Percentiles rank a stretch among this genome's conserved stretches.
These are phyloP conservation scores for Salvelinus fontinalis DNA, from an alignment of 2,113 vertebrate genomes.

Conservation along the genomic window DNA sequence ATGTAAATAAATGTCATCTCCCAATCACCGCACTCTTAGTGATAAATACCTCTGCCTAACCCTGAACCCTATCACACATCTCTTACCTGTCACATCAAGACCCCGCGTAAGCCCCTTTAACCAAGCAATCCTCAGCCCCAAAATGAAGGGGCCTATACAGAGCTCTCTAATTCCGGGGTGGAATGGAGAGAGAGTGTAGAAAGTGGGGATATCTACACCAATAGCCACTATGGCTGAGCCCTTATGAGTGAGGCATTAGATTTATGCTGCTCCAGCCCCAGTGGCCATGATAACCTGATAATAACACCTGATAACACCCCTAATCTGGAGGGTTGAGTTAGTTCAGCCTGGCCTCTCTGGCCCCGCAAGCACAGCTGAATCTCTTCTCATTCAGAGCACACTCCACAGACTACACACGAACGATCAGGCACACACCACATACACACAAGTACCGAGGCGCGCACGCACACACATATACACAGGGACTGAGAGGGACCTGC, in stretches of 20 bases:
- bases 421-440: neutral
- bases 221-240: conserved; percentile 7
- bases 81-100: conserved; percentile 1
- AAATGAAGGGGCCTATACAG: neutral
- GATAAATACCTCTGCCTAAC: neutral
- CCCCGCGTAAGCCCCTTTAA: neutral
- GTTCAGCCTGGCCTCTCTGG: neutral
- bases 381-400: neutral
- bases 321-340: neutral
- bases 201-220: neutral
- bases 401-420: neutral
- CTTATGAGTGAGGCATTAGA: conserved; percentile 7
- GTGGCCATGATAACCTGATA: conserved; percentile 45
- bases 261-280: conserved; percentile 20
- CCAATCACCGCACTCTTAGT: neutral
- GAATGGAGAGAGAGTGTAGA: neutral
- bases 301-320: conserved; percentile 27
- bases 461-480: neutral
- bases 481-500: neutral
- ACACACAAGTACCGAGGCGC: too few species aligned
- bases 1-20: neutral
- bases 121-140: neutral
- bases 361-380: neutral
- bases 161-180: neutral
- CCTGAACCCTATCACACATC: neutral